Evolutionary conservation across 2,797 vertebrate species (phyloP).

Genomic region (Molothrus aeneus): DNA sequence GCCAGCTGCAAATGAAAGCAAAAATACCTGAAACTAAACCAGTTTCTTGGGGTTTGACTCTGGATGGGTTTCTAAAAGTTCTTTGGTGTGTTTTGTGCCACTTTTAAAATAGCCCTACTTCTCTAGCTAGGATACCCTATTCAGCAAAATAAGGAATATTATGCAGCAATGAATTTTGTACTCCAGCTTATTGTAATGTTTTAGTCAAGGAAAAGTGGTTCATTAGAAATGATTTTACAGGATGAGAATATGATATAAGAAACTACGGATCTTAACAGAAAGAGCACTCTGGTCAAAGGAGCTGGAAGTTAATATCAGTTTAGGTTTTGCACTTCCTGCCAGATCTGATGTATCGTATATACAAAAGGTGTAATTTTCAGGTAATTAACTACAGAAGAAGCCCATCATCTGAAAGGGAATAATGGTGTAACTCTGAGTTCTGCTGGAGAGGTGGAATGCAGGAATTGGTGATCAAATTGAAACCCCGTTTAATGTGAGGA

Average conservation of each 20-base stretch:
- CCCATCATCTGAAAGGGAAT: background rate
- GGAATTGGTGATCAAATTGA: background rate
- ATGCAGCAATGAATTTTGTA: background rate
- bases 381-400: background rate
- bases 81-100: background rate
- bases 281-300: background rate
- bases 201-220: background rate
- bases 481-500: background rate
- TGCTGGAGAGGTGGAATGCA: background rate
- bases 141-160: background rate
- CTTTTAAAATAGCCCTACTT: background rate
- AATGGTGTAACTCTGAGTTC: background rate
- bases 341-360: background rate
- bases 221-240: background rate
- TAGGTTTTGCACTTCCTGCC: background rate
- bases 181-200: background rate
- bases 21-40: background rate
- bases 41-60: rapidly evolving
- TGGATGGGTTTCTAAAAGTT: background rate
- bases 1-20: background rate
- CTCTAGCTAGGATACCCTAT: background rate
- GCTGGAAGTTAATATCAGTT: background rate
- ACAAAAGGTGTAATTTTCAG: background rate
- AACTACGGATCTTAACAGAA: background rate
- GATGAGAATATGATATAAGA: background rate